Percentiles rank a stretch among this genome's conserved stretches.
Evolutionary conservation across 2,888 invertebrate genomes (phyloP).

Genomic region (Chymomyza amoena): DNA sequence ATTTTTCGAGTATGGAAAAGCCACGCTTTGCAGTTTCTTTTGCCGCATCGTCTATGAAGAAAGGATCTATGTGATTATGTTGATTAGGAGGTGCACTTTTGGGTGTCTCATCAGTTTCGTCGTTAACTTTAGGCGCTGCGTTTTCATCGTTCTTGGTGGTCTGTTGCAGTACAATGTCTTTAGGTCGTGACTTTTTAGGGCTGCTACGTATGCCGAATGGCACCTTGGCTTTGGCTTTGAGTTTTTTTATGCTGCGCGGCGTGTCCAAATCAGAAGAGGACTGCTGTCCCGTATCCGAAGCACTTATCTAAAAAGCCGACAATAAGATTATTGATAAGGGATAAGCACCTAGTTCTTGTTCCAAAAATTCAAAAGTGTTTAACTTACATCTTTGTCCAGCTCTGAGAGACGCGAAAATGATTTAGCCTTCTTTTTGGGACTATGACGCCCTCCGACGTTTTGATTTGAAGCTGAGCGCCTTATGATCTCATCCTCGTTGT

Average conservation of each 20-base stretch:
- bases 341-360: too few relatives aligned
- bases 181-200: slow-evolving; percentile 73
- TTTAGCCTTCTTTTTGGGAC: slow-evolving; percentile 80
- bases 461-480: slow-evolving; percentile 81
- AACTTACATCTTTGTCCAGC: slow-evolving; percentile 79
- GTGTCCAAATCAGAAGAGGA: slow-evolving; percentile 78
- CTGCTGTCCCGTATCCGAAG: slow-evolving; percentile 76
- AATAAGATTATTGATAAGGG: too few relatives aligned
- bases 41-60: slow-evolving; percentile 48
- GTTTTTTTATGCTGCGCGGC: slow-evolving; percentile 76
- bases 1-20: slow-evolving; percentile 81
- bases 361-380: too few relatives aligned
- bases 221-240: slow-evolving; percentile 76
- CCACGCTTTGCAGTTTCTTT: slow-evolving; percentile 65
- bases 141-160: slow-evolving; percentile 40
- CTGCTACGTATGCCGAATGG: slow-evolving; percentile 75
- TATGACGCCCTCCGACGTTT: slow-evolving; percentile 79
- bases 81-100: slow-evolving; percentile 69
- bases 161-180: slow-evolving; percentile 62
- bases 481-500: slow-evolving; percentile 78
- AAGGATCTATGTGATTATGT: slow-evolving; percentile 13
- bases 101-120: slow-evolving; percentile 57
- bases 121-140: slow-evolving; percentile 23
- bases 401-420: slow-evolving; percentile 81
- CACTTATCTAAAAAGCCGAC: slow-evolving; percentile 65